Evolutionary conservation across 2,113 vertebrate genomes (phyloP), one percentile per base, ranked within the genome.

Genomic region (Cynocephalus volans): DNA sequence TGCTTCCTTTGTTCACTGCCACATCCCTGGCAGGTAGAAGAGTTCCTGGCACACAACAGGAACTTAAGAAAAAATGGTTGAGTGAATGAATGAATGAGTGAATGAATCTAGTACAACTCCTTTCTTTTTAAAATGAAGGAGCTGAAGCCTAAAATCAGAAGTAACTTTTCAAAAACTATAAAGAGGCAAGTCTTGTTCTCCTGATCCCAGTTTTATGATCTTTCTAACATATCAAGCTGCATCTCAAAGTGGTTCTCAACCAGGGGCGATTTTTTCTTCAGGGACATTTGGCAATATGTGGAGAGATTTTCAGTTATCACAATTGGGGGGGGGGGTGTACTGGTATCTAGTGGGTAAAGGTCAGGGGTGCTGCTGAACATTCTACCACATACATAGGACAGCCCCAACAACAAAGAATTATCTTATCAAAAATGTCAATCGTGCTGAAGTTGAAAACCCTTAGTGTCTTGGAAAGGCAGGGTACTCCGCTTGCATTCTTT

Each of bases 71-170:
- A 85, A 83, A 60, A 1, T 2, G 52, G 4, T 21, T 28, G 6
- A 21, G 19, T 50, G 36, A 58, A 33, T 54, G 58, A 52, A 62
- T 2, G 5, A 36, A 18, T 28, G 1, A 48, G 50, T 88, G 70
- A 88, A 28, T 58, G 23, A 85, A 6, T 50, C 76, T 60, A 50
- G n/a, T n/a, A 94, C 24, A 76, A 79, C 8, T 79, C 33, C 33
- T 90, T 82, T 82, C 19, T 84, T 85, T 92, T 50, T 69, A 28
- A 91, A 67, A 91, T 56, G 21, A 91, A 69, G 28, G 89, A 19
- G 73, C 1, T 5, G 24, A 83, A 65, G 48, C 41, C 48, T 6
- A n/a, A 88, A 52, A 58, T 33, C 83, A 45, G 70, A 80, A 80
- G 26, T 12, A n/a, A 54, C 15, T 67, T 93, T 28, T 7, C 31